Percentiles rank a stretch among this genome's conserved stretches.
Evolutionary conservation across 2,797 vertebrate genomes (phyloP).

Genomic region (Xenopus petersii): DNA sequence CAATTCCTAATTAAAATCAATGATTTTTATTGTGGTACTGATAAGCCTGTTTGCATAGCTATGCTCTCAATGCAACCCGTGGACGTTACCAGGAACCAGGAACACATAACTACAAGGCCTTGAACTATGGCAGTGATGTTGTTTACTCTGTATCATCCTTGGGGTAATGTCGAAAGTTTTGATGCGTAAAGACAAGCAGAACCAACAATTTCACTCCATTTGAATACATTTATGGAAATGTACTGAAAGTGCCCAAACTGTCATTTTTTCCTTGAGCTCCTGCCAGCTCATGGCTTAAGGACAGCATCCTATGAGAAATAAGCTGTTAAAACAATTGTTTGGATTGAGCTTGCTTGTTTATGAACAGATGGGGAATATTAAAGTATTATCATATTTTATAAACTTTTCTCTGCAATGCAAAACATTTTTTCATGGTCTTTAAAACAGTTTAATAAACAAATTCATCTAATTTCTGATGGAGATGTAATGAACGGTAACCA

Average conservation of each 20-base stretch:
- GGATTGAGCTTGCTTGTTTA: constrained; percentile 53
- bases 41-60: constrained; percentile 69
- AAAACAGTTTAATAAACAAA: too few species aligned
- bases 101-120: constrained; percentile 54
- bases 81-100: constrained; percentile 57
- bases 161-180: constrained; percentile 57
- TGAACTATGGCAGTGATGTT: constrained; percentile 54
- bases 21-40: constrained; percentile 59
- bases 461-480: too few species aligned
- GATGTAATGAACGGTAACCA: too few species aligned
- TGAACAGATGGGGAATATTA: constrained; percentile 56
- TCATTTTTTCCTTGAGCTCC: constrained; percentile 59
- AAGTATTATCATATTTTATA: constrained; percentile 39
- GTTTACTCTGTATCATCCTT: constrained; percentile 57
- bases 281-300: constrained; percentile 57
- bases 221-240: constrained; percentile 61
- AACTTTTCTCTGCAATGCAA: background rate
- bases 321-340: constrained; percentile 55
- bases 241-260: constrained; percentile 51
- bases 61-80: constrained; percentile 60
- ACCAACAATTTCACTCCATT: constrained; percentile 55
- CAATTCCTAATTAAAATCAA: constrained; percentile 68
- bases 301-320: constrained; percentile 50
- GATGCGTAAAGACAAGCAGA: constrained; percentile 54
- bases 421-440: too few species aligned